A percentile compares a stretch with the other conserved stretches of the same genome.
phyloP scores from a whole-genome alignment of 2,888 invertebrate species.

The Strigamia transsilvanica region DNA sequence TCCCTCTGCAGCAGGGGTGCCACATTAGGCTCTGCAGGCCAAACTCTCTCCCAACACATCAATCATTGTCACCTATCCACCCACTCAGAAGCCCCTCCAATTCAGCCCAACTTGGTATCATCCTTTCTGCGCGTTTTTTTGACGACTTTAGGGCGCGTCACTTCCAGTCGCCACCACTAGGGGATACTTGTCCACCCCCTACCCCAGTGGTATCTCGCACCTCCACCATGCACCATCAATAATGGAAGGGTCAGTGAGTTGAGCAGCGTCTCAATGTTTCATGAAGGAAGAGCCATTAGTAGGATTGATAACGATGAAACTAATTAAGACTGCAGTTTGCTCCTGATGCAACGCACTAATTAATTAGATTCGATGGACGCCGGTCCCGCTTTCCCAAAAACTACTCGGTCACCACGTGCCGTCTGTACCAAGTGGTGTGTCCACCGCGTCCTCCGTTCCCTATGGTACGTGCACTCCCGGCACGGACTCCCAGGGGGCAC shows the following conservation, averaged over 20 bases:
- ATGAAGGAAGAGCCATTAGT: constrained; percentile 53
- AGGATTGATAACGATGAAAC: constrained; percentile 53
- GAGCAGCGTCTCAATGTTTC: constrained; percentile 52
- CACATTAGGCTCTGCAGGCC: constrained; percentile 28
- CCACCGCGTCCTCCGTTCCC: constrained; percentile 10
- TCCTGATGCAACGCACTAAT: constrained; percentile 48
- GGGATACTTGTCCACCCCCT: constrained; percentile 32
- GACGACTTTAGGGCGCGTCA: constrained; percentile 21
- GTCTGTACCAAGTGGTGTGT: constrained; percentile 31
- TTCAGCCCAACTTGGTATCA: not conserved
- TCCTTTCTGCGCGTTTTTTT: constrained; percentile 50
- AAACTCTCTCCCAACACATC: constrained; percentile 41
- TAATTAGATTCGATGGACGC: constrained; percentile 47
- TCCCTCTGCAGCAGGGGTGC: constrained; percentile 31
- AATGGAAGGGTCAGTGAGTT: constrained; percentile 44
- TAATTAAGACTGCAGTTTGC: constrained; percentile 52
- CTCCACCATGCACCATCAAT: constrained; percentile 51
- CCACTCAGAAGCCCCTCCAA: constrained; percentile 11
- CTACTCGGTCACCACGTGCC: constrained; percentile 29
- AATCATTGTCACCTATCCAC: constrained; percentile 46
- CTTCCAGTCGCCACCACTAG: constrained; percentile 13
- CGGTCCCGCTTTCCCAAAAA: constrained; percentile 12
- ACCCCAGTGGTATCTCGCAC: constrained; percentile 1
- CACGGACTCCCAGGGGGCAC: constrained; percentile 13
- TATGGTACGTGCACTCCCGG: constrained; percentile 26